Conservation (phyloP, 2,797 vertebrate species). For the Aselliscus stoliczkanus region DNA sequence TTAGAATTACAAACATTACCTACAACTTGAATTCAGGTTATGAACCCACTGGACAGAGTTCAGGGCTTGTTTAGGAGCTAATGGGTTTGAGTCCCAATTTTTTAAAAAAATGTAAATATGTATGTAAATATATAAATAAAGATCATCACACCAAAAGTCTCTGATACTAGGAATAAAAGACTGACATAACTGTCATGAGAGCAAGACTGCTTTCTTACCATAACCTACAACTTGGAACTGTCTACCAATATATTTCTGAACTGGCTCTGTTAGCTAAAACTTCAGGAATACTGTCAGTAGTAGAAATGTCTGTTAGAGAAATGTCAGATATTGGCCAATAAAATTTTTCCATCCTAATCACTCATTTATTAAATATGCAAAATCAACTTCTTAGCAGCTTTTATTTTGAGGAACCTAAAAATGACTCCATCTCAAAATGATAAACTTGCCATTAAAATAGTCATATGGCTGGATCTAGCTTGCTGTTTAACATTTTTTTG, state of each 20-base stretch:
- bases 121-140: background rate
- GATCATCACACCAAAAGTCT: background rate
- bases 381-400: slow-evolving; percentile 19
- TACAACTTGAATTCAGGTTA: slow-evolving; percentile 60
- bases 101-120: background rate
- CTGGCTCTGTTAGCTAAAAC: background rate
- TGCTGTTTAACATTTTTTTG: background rate
- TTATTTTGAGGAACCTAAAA: background rate
- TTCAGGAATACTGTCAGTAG: background rate
- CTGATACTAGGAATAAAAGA: background rate
- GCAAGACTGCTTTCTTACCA: background rate
- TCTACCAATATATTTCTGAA: background rate
- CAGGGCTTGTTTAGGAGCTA: slow-evolving; percentile 33
- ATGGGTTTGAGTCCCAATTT: background rate
- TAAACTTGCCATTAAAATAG: background rate
- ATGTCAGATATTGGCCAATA: background rate
- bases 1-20: slow-evolving; percentile 74
- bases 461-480: background rate
- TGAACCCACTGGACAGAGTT: slow-evolving; percentile 54
- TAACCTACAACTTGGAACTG: background rate
- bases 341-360: background rate
- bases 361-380: background rate
- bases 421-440: background rate
- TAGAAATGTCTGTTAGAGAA: background rate
- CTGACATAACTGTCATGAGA: background rate